phyloP scores from a whole-genome alignment of 2,797 vertebrate species.

The Micromesistius poutassou region DNA sequence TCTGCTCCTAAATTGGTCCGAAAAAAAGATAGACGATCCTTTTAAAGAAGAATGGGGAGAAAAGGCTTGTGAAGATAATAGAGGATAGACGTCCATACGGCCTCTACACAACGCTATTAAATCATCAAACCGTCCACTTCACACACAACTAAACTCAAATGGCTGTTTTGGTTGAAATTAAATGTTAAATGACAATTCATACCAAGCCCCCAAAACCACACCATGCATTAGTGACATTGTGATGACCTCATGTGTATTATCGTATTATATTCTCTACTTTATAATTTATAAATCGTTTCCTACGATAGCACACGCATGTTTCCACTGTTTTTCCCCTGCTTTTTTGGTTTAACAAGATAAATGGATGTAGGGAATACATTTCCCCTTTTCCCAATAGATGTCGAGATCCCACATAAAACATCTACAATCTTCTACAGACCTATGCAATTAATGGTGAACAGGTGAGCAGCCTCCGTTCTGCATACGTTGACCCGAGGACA shows the following conservation, averaged over 20 bases:
- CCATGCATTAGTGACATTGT: no score
- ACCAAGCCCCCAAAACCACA: background rate
- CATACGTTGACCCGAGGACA: constrained; percentile 8
- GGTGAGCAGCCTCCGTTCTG: background rate
- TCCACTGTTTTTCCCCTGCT: background rate
- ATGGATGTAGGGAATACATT: background rate
- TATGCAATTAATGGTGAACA: no score
- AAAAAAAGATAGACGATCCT: background rate
- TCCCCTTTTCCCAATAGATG: background rate
- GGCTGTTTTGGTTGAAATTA: background rate
- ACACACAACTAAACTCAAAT: background rate
- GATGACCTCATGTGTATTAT: background rate
- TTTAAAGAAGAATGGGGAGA: no score
- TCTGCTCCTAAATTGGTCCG: background rate
- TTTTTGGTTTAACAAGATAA: background rate
- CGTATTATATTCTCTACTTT: background rate
- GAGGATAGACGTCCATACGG: no score
- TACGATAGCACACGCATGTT: no score
- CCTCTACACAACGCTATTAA: background rate
- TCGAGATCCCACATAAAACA: background rate
- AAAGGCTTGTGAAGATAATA: no score
- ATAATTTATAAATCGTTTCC: no score
- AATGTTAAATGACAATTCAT: background rate
- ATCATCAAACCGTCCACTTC: background rate
- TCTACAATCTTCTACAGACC: background rate